Base-by-base conservation (phyloP, 2,797 vertebrate species). In the Alosa sapidissima region DNA sequence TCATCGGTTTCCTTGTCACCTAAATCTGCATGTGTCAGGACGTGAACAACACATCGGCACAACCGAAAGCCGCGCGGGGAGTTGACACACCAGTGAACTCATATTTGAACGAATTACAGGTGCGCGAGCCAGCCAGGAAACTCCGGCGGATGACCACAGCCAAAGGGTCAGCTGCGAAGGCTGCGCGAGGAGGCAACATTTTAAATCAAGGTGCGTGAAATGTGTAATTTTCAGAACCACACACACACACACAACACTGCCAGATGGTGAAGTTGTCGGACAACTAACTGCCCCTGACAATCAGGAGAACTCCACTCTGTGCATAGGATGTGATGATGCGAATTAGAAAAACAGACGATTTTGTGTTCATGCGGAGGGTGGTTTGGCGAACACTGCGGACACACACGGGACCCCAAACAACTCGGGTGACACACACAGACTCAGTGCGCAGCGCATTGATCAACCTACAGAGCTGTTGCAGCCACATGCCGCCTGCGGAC, bases 61-160 rank as follows among this genome's bases (percentile, higher is more conserved):
- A 47, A 75, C n/a, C 36, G 82, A 85, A 82, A 72, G 62, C 58
- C 81, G 75, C 68, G 24, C 62, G 62, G 24, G 24, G 24, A 52
- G 83, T 55, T n/a, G 83, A 68, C 6, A 16, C n/a, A 13, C 68
- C 82, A 8, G 33, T 51, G 10, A 52, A 84, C 7, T 81, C 52
- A 85, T 89, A 88, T 90, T 94, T 91, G 88, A 88, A 58, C 89
- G 93, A 90, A 93, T 93, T 88, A 87, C 94, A 92, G 91, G 92
- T 92, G 93, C 65, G 28, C 89, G 88, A 84, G 51, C 81, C 81
- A 3, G 45, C 81, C 81, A 3, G 45, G 62, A 89, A 92, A 92
- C 86, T 86, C 68, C 85, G 83, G 87, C 92, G 85, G 84, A 89
- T 86, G 89, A 87, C 49, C 81, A 33, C 60, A 81, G 81, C 58